Base-by-base conservation (phyloP, 2,888 invertebrate genomes). In the Lomographa bimaculata region DNA sequence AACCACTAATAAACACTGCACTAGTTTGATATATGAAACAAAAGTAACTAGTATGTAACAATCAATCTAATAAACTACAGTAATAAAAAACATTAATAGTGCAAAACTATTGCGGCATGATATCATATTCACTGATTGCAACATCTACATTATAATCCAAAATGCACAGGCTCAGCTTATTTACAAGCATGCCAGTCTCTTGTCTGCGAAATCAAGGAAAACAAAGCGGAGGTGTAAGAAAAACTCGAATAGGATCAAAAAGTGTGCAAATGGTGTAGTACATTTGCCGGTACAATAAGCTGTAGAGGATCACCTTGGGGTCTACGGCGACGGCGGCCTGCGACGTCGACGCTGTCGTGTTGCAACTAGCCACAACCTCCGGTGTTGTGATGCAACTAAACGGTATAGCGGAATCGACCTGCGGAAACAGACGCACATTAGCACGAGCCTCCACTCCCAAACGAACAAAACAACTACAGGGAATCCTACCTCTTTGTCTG, bases 321-420 rank as follows among this genome's bases (percentile, higher is more conserved):
- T 89, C 87, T 42, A 78, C 67, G 23, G 79, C 71, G 54, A 75
- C 69, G 8, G 79, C 64, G 26, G 26, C 3, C 12, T 72, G 81
- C 19, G 76, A 52, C 19, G 76, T 60, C 34, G 85, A 77, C 16
- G 85, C 60, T 21, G 86, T 83, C 43, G 84, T 82, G 72, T 76
- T 81, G 78, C 86, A 84, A 61, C 80, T 80, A 50, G 80, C 59
- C 71, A 83, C 86, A 57, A 86, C 87, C 78, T 86, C 87, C 38
- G 87, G 84, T 39, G 80, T 83, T 61, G 87, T 86, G 83, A 89
- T 87, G 83, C 87, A 87, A 75, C 80, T 86, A 72, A 87, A 89
- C 68, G 87, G 82, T 68, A 89, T 86, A 50, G 85, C 82, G 42
- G 87, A 76, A 66, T 89, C 87, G 60, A 84, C 81, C 87, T 89